Evolutionary conservation across 2,113 vertebrate species (phyloP).

Genomic region (Paratilapia polleni): DNA sequence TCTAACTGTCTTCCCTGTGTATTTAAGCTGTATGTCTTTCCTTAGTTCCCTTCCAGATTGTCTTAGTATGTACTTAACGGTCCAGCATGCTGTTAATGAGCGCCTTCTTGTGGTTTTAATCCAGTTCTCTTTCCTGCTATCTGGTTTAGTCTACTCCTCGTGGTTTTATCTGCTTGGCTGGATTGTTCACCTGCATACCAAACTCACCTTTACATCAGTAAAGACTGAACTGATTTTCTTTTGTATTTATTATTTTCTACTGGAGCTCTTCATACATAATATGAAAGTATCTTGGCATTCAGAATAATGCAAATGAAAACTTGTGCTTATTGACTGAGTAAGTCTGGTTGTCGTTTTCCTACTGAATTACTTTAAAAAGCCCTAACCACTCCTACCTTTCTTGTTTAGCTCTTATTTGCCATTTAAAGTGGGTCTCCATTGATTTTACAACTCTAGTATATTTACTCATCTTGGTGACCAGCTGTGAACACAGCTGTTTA

Average conservation of each 20-base stretch:
- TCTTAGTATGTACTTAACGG: accelerated
- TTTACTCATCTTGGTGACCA: background rate
- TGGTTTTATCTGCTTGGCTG: background rate
- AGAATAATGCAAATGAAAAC: background rate
- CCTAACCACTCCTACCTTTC: background rate
- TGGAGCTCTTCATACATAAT: background rate
- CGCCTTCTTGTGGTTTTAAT: background rate
- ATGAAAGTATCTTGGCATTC: background rate
- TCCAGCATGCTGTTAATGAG: background rate
- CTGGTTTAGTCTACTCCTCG: background rate
- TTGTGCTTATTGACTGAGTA: no score
- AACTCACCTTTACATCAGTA: background rate
- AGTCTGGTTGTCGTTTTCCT: background rate
- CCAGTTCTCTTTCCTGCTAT: background rate
- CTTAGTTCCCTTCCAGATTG: background rate
- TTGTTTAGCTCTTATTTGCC: background rate
- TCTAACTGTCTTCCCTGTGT: background rate
- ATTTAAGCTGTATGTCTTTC: background rate
- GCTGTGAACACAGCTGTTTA: conserved; percentile 13
- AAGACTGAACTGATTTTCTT: background rate
- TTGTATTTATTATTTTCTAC: background rate
- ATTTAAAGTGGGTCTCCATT: background rate
- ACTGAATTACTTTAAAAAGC: background rate
- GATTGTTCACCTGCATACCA: background rate
- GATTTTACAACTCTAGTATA: background rate